Base-by-base conservation (phyloP, 2,113 vertebrate genomes). In the Butorides virescens region DNA sequence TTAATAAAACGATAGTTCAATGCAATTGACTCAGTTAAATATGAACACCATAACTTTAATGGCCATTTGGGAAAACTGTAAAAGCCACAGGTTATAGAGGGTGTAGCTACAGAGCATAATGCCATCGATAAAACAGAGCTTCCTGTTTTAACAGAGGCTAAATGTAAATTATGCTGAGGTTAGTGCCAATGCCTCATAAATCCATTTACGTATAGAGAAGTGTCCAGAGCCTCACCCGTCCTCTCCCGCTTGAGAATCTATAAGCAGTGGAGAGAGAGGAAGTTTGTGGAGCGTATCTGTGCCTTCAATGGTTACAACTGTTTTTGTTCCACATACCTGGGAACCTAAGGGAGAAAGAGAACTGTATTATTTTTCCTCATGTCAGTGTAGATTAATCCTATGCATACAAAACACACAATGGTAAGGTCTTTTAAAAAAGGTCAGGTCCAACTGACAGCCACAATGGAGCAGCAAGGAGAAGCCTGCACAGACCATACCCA, bases 251-350 rank as follows among this genome's bases (percentile, higher is more conserved):
- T 67, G 47, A 81, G 73, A 58, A 46, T 88, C 89, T 27, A 58
- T 29, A 72, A 97, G 49, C 39, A 97, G 68, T 15, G 97, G 97
- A 72, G 76, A 85, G 63, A 97, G 68, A 79, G 96, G 77, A 88
- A 98, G 96, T 50, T 32, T 95, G 79, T 97, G 83, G 30, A 88
- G 61, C 0, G 1, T 73, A 29, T 95, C 90, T 2, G 73, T 95
- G 62, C 95, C 94, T 92, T 93, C 93, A 85, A 97, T 25, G 46
- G 93, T 96, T 72, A 98, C 83, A 59, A 72, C 86, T 47, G 62
- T 3, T 90, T 94, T 96, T 80, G 76, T 90, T 90, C 95, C 97
- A 77, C 56, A 66, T 15, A 91, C 62, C 39, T 78, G 79, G 21
- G 92, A 94, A 50, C 67, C 97, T 98, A 59, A 72, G 32, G 36